A percentile compares a stretch with the other conserved stretches of the same genome.
These are phyloP conservation scores for Melipona bicolor DNA, from an alignment of 2,888 invertebrate genomes.

Conservation along the genomic window DNA sequence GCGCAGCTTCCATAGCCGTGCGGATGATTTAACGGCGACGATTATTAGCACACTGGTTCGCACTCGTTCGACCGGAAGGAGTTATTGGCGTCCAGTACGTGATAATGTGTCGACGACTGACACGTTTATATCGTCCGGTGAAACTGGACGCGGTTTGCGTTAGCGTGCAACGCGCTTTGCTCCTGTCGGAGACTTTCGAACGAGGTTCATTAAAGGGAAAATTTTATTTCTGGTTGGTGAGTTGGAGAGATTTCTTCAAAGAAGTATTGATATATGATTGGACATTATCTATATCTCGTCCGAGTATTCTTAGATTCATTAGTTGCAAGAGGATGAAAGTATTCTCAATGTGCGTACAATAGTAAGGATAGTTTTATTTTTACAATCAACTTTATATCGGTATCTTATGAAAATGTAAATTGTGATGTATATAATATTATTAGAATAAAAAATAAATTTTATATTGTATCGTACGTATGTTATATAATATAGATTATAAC, in stretches of 20 bases:
- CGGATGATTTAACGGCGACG: conserved; percentile 46
- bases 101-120: conserved; percentile 65
- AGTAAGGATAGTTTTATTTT: no score
- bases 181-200: neutral
- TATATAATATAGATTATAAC: no score
- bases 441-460: no score
- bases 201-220: neutral
- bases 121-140: conserved; percentile 36
- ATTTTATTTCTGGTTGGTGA: neutral
- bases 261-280: neutral
- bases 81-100: conserved; percentile 50
- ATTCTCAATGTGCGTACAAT: neutral
- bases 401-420: no score
- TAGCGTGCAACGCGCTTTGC: neutral
- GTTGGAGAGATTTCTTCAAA: neutral
- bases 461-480: no score
- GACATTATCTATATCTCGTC: no score
- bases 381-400: no score
- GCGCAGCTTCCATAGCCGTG: conserved; percentile 48
- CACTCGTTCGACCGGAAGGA: conserved; percentile 43
- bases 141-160: conserved; percentile 50
- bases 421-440: no score
- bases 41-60: conserved; percentile 52
- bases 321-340: neutral
- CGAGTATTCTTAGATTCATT: no score